Evolutionary conservation across 2,113 vertebrate species (phyloP).

Genomic region (Leucosticte australis): DNA sequence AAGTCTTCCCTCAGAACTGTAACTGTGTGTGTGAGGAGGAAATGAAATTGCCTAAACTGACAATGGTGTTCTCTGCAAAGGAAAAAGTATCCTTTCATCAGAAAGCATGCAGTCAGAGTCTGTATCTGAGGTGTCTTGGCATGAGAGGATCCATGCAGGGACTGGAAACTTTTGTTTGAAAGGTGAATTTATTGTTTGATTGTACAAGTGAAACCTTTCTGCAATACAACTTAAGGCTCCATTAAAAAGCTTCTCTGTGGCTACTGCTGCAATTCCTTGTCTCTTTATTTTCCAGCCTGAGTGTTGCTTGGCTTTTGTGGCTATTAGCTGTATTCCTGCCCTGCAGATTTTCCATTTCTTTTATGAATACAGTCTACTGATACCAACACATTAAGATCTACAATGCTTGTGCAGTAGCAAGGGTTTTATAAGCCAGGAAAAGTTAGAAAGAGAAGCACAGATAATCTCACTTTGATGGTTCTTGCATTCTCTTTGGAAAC

Average conservation of each 20-base stretch:
- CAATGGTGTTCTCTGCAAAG: background rate
- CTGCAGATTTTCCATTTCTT: background rate
- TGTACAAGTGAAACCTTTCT: background rate
- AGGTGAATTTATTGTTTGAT: background rate
- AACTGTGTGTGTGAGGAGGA: rapidly evolving
- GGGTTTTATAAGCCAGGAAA: background rate
- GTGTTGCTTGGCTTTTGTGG: background rate
- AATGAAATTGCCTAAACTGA: background rate
- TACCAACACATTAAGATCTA: background rate
- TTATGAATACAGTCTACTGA: background rate
- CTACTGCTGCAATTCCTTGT: background rate
- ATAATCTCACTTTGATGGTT: background rate
- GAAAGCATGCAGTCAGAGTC: background rate
- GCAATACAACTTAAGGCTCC: background rate
- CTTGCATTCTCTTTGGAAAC: background rate
- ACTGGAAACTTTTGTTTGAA: background rate
- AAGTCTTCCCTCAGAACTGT: background rate
- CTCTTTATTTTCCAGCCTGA: background rate
- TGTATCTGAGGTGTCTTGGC: background rate
- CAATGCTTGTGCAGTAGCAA: background rate
- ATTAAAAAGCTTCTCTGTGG: background rate
- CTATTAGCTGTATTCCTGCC: background rate
- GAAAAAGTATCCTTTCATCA: background rate
- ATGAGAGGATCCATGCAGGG: background rate
- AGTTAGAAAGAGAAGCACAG: background rate